Evolutionary conservation across 2,888 invertebrate species (phyloP), one percentile per base, ranked within the genome.

Genomic region (Chironomus tentans): DNA sequence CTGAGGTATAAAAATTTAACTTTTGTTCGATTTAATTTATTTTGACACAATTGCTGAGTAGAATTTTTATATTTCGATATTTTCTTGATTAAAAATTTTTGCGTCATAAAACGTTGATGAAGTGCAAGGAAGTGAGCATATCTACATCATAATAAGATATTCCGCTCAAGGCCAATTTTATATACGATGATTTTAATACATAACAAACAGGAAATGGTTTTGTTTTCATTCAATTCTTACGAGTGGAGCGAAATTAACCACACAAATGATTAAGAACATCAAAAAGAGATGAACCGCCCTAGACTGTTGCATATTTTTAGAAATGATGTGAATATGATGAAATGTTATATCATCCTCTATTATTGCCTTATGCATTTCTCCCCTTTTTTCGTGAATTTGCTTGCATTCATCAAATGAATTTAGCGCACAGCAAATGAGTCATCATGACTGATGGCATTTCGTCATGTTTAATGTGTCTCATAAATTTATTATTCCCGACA

Each of bases 281-380:
- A 50, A 61, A 22, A 18, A 72, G 61, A 72, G 50, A 72, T 72
- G 56, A 72, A 28, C 72, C 72, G 72, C 70, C 15, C 28, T 50
- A 50, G 15, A 50, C 13, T n/a, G 50, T 10, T 48, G 70, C 50
- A 50, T 50, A 38, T 38, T 50, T 50, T 50, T 50, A n/a, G 50
- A 50, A 15, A n/a, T 71, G 70, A 71, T 71, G 70, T 15, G 70
- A 50, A 71, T 50, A 47, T 71, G 70, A 71, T 71, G 70, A 71
- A 71, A 71, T 71, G 56, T 48, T 71, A 50, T 46, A 72, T 72
- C 28, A 50, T 72, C 38, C n/a, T 28, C 28, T 61, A 72, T 72
- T 61, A 72, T 56, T 38, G 38, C 50, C 15, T 50, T 50, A 50
- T 50, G 50, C 13, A 50, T 50, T 13, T 50, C n/a, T 15, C 15